Evolutionary conservation across 64 coral and sea anemone genomes (phyloP).

Genomic region (Trachythela sp.): DNA sequence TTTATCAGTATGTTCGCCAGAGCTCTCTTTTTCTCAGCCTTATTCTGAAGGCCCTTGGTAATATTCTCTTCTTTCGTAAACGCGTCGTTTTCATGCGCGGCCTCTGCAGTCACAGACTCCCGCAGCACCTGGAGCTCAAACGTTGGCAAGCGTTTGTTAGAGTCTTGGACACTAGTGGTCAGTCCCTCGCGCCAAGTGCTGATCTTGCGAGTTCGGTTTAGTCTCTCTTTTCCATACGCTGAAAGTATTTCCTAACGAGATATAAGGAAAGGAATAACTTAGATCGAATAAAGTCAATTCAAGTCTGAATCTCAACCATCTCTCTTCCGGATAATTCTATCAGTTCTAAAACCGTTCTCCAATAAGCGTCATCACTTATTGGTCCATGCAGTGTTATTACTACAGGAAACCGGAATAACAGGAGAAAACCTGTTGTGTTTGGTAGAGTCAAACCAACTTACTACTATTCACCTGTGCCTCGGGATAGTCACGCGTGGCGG

Average conservation of each 20-base stretch:
- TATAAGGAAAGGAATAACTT: neutral
- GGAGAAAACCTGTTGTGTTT: too few species aligned
- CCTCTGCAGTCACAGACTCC: neutral
- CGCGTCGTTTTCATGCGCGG: neutral
- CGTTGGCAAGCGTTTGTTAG: neutral
- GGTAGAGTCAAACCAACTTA: too few species aligned
- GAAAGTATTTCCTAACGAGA: neutral
- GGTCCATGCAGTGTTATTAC: too few species aligned
- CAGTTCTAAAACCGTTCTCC: too few species aligned
- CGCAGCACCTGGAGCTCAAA: neutral
- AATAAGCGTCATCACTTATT: too few species aligned
- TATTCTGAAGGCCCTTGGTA: neutral
- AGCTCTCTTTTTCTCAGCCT: neutral
- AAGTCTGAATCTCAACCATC: too few species aligned
- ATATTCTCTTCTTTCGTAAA: neutral
- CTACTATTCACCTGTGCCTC: constrained; percentile 70
- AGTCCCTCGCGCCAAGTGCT: neutral
- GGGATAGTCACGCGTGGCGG: constrained; percentile 79
- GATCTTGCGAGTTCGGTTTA: neutral
- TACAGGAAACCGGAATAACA: too few species aligned
- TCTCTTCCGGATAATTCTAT: too few species aligned
- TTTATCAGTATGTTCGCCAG: neutral
- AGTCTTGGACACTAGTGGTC: neutral
- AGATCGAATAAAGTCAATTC: too few species aligned
- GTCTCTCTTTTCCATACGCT: neutral